Percentiles rank a stretch among this genome's conserved stretches.
phyloP scores from a whole-genome alignment of 2,113 vertebrate genomes.

The Ariopsis seemanni region DNA sequence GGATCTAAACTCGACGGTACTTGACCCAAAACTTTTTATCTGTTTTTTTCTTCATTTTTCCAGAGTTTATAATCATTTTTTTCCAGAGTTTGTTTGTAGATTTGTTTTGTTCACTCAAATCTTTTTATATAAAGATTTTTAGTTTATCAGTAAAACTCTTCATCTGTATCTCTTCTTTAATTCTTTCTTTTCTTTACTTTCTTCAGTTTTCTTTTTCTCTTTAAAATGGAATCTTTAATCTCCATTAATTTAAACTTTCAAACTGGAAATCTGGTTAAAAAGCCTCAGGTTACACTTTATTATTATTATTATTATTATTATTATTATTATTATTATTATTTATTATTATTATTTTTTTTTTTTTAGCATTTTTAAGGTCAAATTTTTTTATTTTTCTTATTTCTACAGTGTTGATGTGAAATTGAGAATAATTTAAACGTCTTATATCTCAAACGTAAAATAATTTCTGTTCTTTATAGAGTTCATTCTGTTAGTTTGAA shows the following conservation, averaged over 20 bases:
- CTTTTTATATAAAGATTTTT: no score
- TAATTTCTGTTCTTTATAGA: background rate
- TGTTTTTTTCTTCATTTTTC: no score
- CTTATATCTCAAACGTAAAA: background rate
- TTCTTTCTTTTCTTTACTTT: background rate
- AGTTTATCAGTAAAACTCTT: background rate
- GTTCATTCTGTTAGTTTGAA: background rate
- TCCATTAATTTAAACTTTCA: background rate
- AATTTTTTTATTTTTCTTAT: background rate
- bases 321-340: no score
- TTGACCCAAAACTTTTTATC: no score
- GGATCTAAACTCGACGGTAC: background rate
- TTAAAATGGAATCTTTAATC: background rate
- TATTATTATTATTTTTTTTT: no score
- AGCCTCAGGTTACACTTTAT: background rate
- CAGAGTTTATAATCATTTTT: background rate
- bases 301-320: no score
- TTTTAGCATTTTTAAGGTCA: background rate
- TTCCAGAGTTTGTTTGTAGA: background rate
- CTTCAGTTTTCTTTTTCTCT: background rate
- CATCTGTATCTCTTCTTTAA: background rate
- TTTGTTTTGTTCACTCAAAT: background rate
- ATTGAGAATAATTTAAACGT: background rate
- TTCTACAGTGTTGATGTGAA: background rate
- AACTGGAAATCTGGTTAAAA: background rate